These are phyloP conservation scores for Cranoglanis bouderius DNA, from an alignment of 2,113 vertebrate species.

Conservation along the genomic window DNA sequence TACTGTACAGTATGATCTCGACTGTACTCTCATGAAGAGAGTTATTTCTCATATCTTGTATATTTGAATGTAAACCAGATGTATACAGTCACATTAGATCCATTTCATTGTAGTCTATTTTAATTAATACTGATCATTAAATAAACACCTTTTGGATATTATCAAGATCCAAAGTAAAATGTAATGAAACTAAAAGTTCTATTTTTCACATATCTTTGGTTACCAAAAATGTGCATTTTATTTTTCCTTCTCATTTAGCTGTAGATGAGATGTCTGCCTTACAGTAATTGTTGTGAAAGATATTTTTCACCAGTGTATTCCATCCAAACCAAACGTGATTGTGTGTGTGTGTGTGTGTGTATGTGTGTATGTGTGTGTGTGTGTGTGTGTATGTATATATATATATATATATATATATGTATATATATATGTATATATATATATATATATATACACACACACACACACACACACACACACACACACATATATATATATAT, in stretches of 20 bases:
- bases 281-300: constrained; percentile 17
- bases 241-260: constrained; percentile 31
- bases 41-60: constrained; percentile 35
- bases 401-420: too few species aligned
- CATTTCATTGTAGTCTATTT: constrained; percentile 32
- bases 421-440: too few species aligned
- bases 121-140: constrained; percentile 26
- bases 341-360: too few species aligned
- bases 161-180: constrained; percentile 26
- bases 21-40: neutral
- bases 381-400: too few species aligned
- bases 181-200: constrained; percentile 14
- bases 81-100: neutral
- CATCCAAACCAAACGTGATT: constrained; percentile 42
- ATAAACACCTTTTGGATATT: constrained; percentile 26
- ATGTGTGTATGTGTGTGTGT: too few species aligned
- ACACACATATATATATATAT: too few species aligned
- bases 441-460: too few species aligned
- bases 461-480: too few species aligned
- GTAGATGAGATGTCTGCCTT: constrained; percentile 45
- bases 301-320: constrained; percentile 37
- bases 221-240: constrained; percentile 42
- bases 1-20: neutral
- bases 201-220: constrained; percentile 40
- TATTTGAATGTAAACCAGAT: constrained; percentile 46